Evolutionary conservation across 2,888 invertebrate genomes (phyloP).

Genomic region (Athalia rosae): DNA sequence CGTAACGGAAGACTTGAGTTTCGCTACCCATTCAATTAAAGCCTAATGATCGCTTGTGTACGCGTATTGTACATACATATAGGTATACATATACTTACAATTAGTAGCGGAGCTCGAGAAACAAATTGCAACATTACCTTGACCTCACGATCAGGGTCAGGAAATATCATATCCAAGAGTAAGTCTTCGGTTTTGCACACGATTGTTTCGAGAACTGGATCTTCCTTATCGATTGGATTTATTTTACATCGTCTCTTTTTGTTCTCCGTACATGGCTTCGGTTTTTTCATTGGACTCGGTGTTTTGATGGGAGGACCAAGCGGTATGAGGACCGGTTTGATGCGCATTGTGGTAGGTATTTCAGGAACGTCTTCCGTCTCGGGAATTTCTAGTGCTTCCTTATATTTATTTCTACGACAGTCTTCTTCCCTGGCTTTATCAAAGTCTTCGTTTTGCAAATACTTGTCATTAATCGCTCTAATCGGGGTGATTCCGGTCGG

Average conservation of each 20-base stretch:
- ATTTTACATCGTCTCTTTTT: constrained; percentile 56
- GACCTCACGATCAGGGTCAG: constrained; percentile 41
- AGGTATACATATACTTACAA: neutral
- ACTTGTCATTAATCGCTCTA: constrained; percentile 67
- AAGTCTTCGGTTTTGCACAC: constrained; percentile 63
- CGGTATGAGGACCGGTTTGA: constrained; percentile 62
- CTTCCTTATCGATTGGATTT: constrained; percentile 52
- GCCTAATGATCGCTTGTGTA: too few relatives aligned
- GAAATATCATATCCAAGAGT: constrained; percentile 64
- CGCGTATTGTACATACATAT: neutral
- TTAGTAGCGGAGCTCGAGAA: neutral
- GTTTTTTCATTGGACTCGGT: constrained; percentile 55
- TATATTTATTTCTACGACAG: constrained; percentile 42
- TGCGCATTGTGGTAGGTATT: constrained; percentile 52
- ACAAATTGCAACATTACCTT: constrained; percentile 22
- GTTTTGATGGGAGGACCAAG: constrained; percentile 67
- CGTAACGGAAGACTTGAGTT: too few relatives aligned
- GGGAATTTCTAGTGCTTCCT: constrained; percentile 23
- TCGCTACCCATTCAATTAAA: too few relatives aligned
- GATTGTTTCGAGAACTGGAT: constrained; percentile 56
- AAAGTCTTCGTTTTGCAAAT: constrained; percentile 56
- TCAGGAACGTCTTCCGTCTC: constrained; percentile 53
- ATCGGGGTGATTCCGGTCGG: constrained; percentile 64
- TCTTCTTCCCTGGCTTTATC: constrained; percentile 52
- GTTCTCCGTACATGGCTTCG: constrained; percentile 54